phyloP scores from a whole-genome alignment of 2,113 vertebrate genomes.

The Syrmaticus mikado region DNA sequence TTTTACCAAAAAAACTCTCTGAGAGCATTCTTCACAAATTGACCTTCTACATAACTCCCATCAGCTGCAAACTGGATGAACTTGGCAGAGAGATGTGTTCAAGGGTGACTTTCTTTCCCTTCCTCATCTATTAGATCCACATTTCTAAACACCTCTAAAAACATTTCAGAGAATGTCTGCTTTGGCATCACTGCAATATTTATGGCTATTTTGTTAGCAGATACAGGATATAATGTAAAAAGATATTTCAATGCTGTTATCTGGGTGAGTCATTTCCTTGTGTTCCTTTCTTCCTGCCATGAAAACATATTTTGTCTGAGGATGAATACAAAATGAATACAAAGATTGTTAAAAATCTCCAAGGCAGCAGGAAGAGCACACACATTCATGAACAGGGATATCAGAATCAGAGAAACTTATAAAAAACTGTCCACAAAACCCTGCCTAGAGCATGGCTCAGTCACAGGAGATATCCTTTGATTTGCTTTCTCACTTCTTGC shows the following conservation, averaged over 20 bases:
- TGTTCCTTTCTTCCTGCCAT: constrained; percentile 39
- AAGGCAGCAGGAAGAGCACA: background rate
- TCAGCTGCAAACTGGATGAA: background rate
- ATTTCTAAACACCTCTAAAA: constrained; percentile 35
- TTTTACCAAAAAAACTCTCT: background rate
- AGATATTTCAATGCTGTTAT: constrained; percentile 29
- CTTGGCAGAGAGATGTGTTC: background rate
- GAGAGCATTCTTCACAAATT: background rate
- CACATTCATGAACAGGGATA: background rate
- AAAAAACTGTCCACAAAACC: background rate
- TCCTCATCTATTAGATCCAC: background rate
- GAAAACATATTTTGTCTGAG: constrained; percentile 15
- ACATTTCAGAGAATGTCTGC: background rate
- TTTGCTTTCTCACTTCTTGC: background rate
- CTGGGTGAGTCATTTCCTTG: constrained; percentile 50
- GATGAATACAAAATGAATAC: background rate
- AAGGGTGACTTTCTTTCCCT: background rate
- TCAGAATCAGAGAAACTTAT: background rate
- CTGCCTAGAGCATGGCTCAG: background rate
- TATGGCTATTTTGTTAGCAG: constrained; percentile 38
- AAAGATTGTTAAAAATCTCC: constrained; percentile 30
- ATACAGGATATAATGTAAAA: constrained; percentile 33
- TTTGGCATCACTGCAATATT: constrained; percentile 13
- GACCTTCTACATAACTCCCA: background rate
- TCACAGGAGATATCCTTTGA: background rate